These are phyloP conservation scores for Bhutanitis thaidina DNA, from an alignment of 2,888 invertebrate species.

Conservation along the genomic window DNA sequence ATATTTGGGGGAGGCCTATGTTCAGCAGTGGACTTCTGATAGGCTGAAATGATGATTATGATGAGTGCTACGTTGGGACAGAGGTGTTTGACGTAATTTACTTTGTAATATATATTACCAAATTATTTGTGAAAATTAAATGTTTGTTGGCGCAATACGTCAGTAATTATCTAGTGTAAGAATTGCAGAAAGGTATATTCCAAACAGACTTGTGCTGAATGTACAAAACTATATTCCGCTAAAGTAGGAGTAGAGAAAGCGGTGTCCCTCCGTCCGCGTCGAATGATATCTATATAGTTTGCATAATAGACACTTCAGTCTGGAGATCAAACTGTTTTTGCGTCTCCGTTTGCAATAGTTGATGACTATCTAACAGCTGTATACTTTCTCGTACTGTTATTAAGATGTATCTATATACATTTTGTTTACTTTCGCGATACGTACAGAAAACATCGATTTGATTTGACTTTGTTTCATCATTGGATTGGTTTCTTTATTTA, in stretches of 20 bases:
- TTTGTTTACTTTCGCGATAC: neutral
- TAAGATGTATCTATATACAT: neutral
- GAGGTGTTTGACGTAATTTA: no score
- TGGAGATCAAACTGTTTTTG: slow-evolving; percentile 15
- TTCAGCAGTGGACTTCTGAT: no score
- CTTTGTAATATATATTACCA: no score
- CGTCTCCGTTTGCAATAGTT: neutral
- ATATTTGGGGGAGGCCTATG: no score
- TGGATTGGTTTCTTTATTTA: no score
- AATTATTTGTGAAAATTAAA: no score
- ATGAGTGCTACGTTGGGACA: no score
- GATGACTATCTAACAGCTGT: slow-evolving; percentile 6
- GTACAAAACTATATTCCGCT: neutral
- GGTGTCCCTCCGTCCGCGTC: neutral
- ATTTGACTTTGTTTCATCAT: no score
- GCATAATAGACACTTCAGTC: neutral
- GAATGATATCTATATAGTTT: neutral
- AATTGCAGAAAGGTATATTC: neutral
- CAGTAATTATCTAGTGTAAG: no score
- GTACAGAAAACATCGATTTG: no score
- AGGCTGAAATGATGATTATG: no score
- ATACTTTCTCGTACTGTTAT: slow-evolving; percentile 10
- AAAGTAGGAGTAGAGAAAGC: slow-evolving; percentile 5
- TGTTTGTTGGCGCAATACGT: no score
- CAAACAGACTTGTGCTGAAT: neutral